Evolutionary conservation across 2,113 vertebrate genomes (phyloP).

Genomic region (Tupaia tana): DNA sequence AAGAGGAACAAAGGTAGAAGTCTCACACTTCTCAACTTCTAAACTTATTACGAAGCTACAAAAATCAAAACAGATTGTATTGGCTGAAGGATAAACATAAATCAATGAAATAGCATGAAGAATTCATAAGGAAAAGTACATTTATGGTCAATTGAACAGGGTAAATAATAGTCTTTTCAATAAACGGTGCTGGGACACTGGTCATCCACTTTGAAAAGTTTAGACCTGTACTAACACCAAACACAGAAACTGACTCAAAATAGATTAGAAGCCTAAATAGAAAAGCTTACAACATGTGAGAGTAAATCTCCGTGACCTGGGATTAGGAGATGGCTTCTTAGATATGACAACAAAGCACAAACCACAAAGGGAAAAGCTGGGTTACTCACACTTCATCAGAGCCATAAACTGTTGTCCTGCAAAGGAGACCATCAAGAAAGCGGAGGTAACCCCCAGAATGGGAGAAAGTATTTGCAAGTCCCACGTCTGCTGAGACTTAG

Average conservation of each 20-base stretch:
- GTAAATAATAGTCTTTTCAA: slow-evolving; percentile 21
- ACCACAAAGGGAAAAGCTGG: not conserved
- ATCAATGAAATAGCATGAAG: not conserved
- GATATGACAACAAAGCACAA: not conserved
- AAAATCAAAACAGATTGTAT: not conserved
- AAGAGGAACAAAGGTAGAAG: not conserved
- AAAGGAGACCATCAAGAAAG: slow-evolving; percentile 36
- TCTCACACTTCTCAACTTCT: not conserved
- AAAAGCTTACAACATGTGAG: not conserved
- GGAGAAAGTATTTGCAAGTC: not conserved
- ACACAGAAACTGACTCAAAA: not conserved
- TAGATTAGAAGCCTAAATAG: not conserved
- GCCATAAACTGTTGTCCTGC: not conserved
- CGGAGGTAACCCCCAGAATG: not conserved
- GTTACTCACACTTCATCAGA: slow-evolving; percentile 34
- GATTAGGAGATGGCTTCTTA: slow-evolving; percentile 10
- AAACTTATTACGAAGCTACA: slow-evolving; percentile 2
- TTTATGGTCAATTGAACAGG: not conserved
- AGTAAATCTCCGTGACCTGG: not conserved
- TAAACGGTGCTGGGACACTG: not conserved
- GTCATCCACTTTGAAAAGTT: not conserved
- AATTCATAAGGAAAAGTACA: not conserved
- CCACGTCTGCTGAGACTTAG: not conserved
- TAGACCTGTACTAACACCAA: not conserved
- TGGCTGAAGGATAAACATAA: not conserved